A percentile compares a stretch with the other conserved stretches of the same genome.
These are phyloP conservation scores for Gymnopithys bicolor DNA, from an alignment of 2,797 vertebrate species.

Conservation along the genomic window DNA sequence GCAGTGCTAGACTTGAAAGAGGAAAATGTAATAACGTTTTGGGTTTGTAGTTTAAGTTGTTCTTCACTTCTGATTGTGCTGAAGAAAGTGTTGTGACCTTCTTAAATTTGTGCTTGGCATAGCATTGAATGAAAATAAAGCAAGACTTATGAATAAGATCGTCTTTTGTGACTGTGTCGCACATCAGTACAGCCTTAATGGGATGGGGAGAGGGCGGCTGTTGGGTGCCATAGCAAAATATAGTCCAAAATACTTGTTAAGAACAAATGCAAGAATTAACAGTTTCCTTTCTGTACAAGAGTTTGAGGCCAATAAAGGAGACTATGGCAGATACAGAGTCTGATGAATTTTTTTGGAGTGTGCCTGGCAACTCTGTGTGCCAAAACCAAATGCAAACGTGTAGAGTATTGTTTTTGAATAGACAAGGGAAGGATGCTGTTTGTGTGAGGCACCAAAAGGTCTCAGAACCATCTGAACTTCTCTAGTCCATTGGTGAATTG, in stretches of 20 bases:
- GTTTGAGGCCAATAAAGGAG: neutral
- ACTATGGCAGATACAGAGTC: fast-evolving
- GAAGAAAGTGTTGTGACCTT: slow-evolving; percentile 40
- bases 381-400: neutral
- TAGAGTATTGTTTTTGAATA: neutral
- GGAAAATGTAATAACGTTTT: slow-evolving; percentile 23
- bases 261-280: slow-evolving; percentile 1
- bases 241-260: slow-evolving; percentile 36
- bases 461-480: neutral
- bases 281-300: neutral
- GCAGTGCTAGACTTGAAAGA: neutral
- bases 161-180: slow-evolving; percentile 31
- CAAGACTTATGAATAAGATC: slow-evolving; percentile 45
- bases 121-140: slow-evolving; percentile 68
- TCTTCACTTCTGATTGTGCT: neutral
- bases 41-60: slow-evolving; percentile 4
- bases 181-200: slow-evolving; percentile 67
- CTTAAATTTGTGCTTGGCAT: slow-evolving; percentile 52
- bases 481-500: neutral
- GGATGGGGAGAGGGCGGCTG: slow-evolving; percentile 59
- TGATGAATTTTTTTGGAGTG: neutral
- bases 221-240: slow-evolving; percentile 46
- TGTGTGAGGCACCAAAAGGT: neutral
- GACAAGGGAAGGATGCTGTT: neutral
- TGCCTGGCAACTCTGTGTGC: fast-evolving